Conservation (phyloP, 2,888 invertebrate species). For the Coremacera marginata region DNA sequence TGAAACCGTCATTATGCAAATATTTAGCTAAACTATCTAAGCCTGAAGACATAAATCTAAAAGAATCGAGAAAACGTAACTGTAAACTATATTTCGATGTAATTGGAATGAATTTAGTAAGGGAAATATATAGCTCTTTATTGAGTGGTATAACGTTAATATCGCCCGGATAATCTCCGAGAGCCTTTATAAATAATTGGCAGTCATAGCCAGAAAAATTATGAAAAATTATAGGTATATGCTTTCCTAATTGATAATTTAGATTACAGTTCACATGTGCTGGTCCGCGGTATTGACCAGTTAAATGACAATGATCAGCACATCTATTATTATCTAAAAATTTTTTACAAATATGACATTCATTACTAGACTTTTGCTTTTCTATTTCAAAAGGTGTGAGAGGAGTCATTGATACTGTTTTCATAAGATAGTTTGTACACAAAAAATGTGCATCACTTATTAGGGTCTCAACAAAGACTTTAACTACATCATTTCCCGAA, state of each 20-base stretch:
- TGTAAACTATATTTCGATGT: neutral
- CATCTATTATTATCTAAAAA: too few species aligned
- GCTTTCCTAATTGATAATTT: constrained; percentile 32
- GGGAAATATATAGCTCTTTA: constrained; percentile 23
- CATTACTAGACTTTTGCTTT: neutral
- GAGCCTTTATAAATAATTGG: constrained; percentile 36
- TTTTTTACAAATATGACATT: neutral
- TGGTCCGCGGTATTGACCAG: too few species aligned
- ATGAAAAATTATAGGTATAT: constrained; percentile 29
- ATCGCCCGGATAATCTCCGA: constrained; percentile 17
- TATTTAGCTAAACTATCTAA: constrained; percentile 29
- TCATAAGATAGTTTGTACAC: neutral
- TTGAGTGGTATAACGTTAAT: constrained; percentile 36
- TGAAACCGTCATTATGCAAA: constrained; percentile 6
- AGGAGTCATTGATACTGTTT: constrained; percentile 28
- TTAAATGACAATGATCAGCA: constrained; percentile 7
- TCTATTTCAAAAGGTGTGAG: neutral
- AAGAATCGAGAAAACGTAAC: constrained; percentile 17
- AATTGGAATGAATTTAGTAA: neutral
- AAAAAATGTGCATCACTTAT: neutral
- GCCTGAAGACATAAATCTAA: constrained; percentile 33
- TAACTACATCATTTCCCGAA: constrained; percentile 1
- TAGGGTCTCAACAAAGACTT: neutral
- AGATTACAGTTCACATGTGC: too few species aligned
- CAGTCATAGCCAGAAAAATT: constrained; percentile 32